Percentiles rank a stretch among this genome's conserved stretches.
Evolutionary conservation across 1,140 invertebrate genomes (phyloP).

Genomic region (Tetraneura akinire): DNA sequence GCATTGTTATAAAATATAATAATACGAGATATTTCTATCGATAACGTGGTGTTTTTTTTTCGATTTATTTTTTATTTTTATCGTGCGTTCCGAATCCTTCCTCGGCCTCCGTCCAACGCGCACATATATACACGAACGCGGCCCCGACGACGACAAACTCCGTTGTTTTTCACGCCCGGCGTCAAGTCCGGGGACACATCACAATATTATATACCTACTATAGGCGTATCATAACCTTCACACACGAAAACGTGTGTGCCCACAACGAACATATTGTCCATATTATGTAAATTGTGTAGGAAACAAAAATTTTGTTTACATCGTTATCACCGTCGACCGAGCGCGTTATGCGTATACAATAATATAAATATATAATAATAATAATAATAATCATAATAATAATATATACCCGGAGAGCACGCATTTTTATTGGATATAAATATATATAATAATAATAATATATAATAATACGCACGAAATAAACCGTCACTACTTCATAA

Average conservation of each 20-base stretch:
- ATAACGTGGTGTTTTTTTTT: conserved; percentile 29
- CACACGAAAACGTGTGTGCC: not conserved
- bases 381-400: no score
- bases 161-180: not conserved
- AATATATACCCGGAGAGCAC: not conserved
- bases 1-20: conserved; percentile 19
- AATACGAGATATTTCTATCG: conserved; percentile 27
- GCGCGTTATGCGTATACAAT: not conserved
- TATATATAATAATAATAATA: no score
- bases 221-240: conserved; percentile 19
- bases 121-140: not conserved
- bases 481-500: not conserved
- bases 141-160: not conserved
- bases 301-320: not conserved
- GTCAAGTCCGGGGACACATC: not conserved
- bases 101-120: not conserved
- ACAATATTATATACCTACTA: no score
- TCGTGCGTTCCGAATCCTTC: conserved; percentile 10
- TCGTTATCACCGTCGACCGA: not conserved
- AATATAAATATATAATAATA: no score
- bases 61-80: not conserved
- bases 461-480: not conserved
- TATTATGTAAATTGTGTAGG: not conserved
- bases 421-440: not conserved
- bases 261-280: not conserved